Evolutionary conservation across 2,888 invertebrate genomes (phyloP), one percentile per base, ranked within the genome.

Genomic region (Arrhopalites spinosus): DNA sequence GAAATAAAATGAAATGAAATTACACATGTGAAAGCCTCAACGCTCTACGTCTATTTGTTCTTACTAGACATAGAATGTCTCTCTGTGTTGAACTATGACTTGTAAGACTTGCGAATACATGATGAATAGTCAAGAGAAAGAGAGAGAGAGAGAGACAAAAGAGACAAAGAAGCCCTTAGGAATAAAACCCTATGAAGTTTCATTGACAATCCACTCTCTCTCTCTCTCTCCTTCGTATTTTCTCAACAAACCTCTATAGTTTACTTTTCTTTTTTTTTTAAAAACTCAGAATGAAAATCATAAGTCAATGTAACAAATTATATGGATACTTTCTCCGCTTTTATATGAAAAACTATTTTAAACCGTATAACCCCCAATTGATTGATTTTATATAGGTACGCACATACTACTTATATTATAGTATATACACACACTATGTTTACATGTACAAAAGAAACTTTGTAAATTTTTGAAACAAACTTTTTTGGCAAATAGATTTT

Each of bases 1-100:
- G 36, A 11, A 36, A 11, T 66, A 45, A 63, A 66, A 66, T 43
- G 66, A 66, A 66, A 45, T 66, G 66, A 66, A 66, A 45, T 66
- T 66, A 36, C 66, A 43, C 63, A 66, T 43, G 45, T 66, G 66
- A 43, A 43, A 66, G 45, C 45, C 7, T 25, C 56, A 36, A 3
- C 5, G 3, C 36, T 36, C 36, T 23, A n/a, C 66, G 15, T 20
- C 11, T 36, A 36, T 36, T 36, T 36, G 36, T 11, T 36, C 36
- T 8, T 36, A 30, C 43, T 20, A 36, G 66, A 30, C 29, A 36
- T 25, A 64, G n/a, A 8, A 36, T 64, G 2, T 20, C 23, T 36
- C 5, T 7, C 36, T 36, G 36, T 11, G 36, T 56, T 23, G 56
- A 56, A 56, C 11, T 36, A 11, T 36, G 36, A n/a, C n/a, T n/a